Evolutionary conservation across 1,140 invertebrate species (phyloP).

Genomic region (Macrocentrus cingulum): DNA sequence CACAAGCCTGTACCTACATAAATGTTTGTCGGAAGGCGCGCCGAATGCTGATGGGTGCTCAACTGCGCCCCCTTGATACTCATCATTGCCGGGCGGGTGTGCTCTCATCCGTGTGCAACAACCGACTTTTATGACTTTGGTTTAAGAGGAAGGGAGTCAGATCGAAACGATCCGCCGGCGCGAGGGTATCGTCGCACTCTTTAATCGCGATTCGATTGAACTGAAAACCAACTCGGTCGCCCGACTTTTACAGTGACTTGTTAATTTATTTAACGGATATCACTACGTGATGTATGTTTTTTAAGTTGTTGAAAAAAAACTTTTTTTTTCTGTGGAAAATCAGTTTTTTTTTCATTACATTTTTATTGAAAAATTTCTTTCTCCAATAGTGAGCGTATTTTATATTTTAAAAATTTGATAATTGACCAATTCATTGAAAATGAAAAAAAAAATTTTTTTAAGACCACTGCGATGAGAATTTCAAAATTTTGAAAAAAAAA

Average conservation of each 20-base stretch:
- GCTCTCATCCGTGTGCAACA: background rate
- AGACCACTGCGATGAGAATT: too few species aligned
- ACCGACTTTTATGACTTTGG: background rate
- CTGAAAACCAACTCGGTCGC: background rate
- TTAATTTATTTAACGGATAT: too few species aligned
- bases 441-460: too few species aligned
- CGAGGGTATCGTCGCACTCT: background rate
- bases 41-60: conserved; percentile 11
- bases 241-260: background rate
- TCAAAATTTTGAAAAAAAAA: too few species aligned
- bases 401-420: too few species aligned
- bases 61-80: conserved; percentile 10
- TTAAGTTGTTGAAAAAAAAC: too few species aligned
- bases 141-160: background rate
- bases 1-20: background rate
- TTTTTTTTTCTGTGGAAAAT: too few species aligned
- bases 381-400: too few species aligned
- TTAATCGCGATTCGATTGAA: background rate
- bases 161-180: background rate
- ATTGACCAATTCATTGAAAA: too few species aligned
- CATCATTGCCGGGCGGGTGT: conserved; percentile 11
- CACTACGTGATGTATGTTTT: too few species aligned
- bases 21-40: conserved; percentile 15
- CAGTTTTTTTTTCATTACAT: too few species aligned
- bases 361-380: too few species aligned